These are phyloP conservation scores for Coregonus suidteri DNA, from an alignment of 2,797 vertebrate species.

Conservation along the genomic window DNA sequence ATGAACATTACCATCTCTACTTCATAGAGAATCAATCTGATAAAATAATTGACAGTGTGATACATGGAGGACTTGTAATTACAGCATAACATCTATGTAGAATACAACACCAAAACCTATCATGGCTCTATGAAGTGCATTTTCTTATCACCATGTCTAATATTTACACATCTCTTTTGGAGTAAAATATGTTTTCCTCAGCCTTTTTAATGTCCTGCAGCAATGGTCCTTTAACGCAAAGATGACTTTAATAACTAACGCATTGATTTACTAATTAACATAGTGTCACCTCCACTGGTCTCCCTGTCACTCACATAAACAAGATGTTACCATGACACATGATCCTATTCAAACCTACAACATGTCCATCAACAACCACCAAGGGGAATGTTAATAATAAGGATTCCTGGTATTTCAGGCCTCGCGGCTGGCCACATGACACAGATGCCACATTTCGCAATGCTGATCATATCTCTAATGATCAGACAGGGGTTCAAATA, in stretches of 20 bases:
- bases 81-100: background rate
- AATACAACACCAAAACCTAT: background rate
- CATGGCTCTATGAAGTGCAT: background rate
- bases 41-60: background rate
- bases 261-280: background rate
- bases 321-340: too few species aligned
- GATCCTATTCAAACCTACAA: constrained; percentile 20
- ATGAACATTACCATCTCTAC: background rate
- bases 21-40: background rate
- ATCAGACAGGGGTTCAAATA: background rate
- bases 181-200: background rate
- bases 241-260: too few species aligned
- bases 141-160: background rate
- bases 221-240: background rate
- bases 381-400: constrained; percentile 22
- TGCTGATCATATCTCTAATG: background rate
- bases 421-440: background rate
- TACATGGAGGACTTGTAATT: background rate
- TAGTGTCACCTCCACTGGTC: background rate
- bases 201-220: background rate
- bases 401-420: constrained; percentile 6
- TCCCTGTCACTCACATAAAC: constrained; percentile 8
- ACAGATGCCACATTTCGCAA: constrained; percentile 2
- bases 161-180: background rate
- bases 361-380: constrained; percentile 9